Evolutionary conservation across 2,113 vertebrate genomes (phyloP).

Genomic region (Cisticola juncidis): DNA sequence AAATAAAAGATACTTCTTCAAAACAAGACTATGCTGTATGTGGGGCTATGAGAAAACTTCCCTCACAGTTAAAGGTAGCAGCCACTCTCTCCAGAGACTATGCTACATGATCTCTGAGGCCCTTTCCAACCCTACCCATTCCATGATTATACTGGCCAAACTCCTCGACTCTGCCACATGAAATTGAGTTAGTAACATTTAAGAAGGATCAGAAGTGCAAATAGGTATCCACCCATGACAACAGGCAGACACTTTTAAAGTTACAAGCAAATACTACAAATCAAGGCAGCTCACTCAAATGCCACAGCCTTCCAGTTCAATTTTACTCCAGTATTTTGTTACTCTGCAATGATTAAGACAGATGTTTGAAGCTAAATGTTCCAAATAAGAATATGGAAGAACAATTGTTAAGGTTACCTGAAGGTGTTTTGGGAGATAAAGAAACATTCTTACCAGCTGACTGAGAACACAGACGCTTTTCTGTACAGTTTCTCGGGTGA

Average conservation of each 20-base stretch:
- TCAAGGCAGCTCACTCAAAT: not conserved
- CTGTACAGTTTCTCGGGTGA: constrained; percentile 97
- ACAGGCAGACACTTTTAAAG: not conserved
- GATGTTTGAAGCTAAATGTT: not conserved
- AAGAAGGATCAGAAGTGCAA: not conserved
- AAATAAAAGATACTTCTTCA: not conserved
- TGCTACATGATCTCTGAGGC: not conserved
- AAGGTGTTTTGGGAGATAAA: not conserved
- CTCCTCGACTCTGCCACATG: not conserved
- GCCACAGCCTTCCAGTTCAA: not conserved
- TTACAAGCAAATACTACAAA: not conserved
- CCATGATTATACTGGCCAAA: not conserved
- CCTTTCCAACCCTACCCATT: not conserved
- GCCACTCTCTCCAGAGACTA: not conserved
- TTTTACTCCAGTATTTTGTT: not conserved
- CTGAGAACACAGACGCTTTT: constrained; percentile 98
- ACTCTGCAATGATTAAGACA: not conserved
- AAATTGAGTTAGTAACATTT: not conserved
- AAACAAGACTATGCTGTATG: not conserved
- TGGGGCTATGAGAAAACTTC: not conserved
- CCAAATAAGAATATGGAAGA: not conserved
- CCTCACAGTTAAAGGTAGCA: not conserved
- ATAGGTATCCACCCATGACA: not conserved
- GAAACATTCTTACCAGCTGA: constrained; percentile 87
- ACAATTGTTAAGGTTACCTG: not conserved